Percentiles rank a stretch among this genome's conserved stretches.
phyloP scores from a whole-genome alignment of 2,888 invertebrate genomes.

The Helobdella robusta region DNA sequence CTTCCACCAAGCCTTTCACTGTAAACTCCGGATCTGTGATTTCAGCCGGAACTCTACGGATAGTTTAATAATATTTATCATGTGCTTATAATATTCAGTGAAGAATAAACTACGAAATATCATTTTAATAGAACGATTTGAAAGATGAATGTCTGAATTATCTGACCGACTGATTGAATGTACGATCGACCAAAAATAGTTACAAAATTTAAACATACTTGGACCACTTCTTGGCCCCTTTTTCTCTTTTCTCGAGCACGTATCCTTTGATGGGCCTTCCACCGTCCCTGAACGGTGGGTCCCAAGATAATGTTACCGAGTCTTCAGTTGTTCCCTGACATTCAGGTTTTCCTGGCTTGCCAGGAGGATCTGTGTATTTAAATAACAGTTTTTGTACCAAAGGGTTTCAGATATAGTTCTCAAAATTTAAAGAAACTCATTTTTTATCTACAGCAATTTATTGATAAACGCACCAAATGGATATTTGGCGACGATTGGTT shows the following conservation, averaged over 20 bases:
- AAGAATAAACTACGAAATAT: too few species aligned
- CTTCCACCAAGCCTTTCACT: constrained; percentile 69
- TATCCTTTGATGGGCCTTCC: constrained; percentile 94
- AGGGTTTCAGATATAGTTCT: too few species aligned
- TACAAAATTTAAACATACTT: too few species aligned
- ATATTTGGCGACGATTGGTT: constrained; percentile 87
- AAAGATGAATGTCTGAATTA: too few species aligned
- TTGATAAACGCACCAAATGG: constrained; percentile 66
- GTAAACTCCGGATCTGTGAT: constrained; percentile 76
- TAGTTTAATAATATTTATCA: too few species aligned
- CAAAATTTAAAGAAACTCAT: too few species aligned
- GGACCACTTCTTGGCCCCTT: constrained; percentile 86
- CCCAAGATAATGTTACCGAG: constrained; percentile 89
- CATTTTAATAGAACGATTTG: too few species aligned
- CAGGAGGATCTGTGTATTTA: constrained; percentile 70
- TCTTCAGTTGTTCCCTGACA: constrained; percentile 82
- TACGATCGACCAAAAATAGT: too few species aligned
- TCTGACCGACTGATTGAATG: too few species aligned
- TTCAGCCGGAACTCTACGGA: constrained; percentile 35
- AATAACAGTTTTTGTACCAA: not conserved
- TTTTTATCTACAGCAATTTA: too few species aligned
- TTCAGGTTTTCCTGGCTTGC: constrained; percentile 74
- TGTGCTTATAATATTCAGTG: too few species aligned
- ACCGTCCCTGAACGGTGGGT: constrained; percentile 87
- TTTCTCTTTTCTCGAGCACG: constrained; percentile 72